Evolutionary conservation across 2,113 vertebrate genomes (phyloP).

Genomic region (Lophius piscatorius): DNA sequence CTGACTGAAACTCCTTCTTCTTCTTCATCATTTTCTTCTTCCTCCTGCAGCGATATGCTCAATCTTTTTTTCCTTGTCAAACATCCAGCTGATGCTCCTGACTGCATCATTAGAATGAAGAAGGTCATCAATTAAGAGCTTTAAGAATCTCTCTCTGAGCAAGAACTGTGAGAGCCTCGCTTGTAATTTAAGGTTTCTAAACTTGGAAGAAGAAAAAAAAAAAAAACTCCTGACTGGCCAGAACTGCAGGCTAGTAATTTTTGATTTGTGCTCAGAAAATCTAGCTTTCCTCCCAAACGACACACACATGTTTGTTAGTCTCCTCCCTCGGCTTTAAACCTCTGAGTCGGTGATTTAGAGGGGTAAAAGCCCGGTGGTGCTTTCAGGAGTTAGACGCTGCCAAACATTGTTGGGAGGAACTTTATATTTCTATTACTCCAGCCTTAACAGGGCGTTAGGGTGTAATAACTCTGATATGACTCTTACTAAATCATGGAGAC

Average conservation of each 20-base stretch:
- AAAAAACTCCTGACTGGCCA: not conserved
- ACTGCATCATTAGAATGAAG: too few species aligned
- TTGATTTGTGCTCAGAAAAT: not conserved
- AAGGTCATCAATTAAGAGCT: not conserved
- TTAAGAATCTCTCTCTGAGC: not conserved
- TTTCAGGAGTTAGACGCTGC: conserved; percentile 8
- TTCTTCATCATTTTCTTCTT: too few species aligned
- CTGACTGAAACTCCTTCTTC: too few species aligned
- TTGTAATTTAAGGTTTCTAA: not conserved
- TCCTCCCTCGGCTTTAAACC: not conserved
- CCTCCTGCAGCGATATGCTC: too few species aligned
- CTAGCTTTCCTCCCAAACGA: too few species aligned
- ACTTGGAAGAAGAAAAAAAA: not conserved
- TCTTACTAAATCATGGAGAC: conserved; percentile 11
- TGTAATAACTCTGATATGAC: conserved; percentile 1
- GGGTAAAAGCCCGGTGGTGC: conserved; percentile 16
- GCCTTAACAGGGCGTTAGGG: conserved; percentile 14
- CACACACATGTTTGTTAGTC: not conserved
- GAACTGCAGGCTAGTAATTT: not conserved
- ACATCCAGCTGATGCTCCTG: not conserved
- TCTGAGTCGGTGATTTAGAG: conserved; percentile 3
- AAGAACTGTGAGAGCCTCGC: not conserved
- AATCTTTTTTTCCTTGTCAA: too few species aligned
- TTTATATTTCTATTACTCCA: conserved; percentile 11
- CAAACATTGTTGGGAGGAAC: conserved; percentile 29